Base-by-base conservation (phyloP, 2,113 vertebrate species). In the Scomber colias region DNA sequence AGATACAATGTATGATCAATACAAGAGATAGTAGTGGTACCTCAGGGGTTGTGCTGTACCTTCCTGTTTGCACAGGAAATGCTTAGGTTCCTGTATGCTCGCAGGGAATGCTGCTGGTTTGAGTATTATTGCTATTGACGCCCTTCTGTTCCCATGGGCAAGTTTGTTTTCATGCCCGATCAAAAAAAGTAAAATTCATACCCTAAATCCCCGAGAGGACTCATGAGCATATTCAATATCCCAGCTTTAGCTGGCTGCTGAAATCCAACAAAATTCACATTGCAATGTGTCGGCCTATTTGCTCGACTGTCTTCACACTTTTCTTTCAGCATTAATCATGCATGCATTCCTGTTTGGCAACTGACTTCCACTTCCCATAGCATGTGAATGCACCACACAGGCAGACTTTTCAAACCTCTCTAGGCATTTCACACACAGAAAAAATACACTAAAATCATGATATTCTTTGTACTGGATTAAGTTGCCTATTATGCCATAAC, bases 381-480 rank as follows among this genome's bases (percentile, higher is more conserved):
- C 68, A 71, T 64, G 53, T 21, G 62, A 80, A 83, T 66, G 65
- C 69, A 77, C 78, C 78, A 77, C 50, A 57, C 63, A 50, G 56
- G 51, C 46, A 75, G 75, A 77, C 71, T 78, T 86, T 63, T 77
- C 53, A 79, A 72, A 61, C 73, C 54, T 62, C 35, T 68, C 72
- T 19, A 63, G n/a, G 73, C 72, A 70, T 81, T 80, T 71, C 61
- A 69, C 24, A 30, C 68, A 49, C 63, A 73, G 59, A 24, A 56
- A 62, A 61, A 82, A 80, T 30, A 57, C 61, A 71, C 64, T 80
- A 68, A 77, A 86, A 78, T 74, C 45, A 62, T 65, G 56, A 74
- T 83, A 69, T 79, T 87, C 60, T 83, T 77, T 77, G 70, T 79
- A 62, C 69, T 81, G 65, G 81, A 80, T 78, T 79, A 76, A 62